phyloP scores from a whole-genome alignment of 1,140 invertebrate species.

The Formica selysi region DNA sequence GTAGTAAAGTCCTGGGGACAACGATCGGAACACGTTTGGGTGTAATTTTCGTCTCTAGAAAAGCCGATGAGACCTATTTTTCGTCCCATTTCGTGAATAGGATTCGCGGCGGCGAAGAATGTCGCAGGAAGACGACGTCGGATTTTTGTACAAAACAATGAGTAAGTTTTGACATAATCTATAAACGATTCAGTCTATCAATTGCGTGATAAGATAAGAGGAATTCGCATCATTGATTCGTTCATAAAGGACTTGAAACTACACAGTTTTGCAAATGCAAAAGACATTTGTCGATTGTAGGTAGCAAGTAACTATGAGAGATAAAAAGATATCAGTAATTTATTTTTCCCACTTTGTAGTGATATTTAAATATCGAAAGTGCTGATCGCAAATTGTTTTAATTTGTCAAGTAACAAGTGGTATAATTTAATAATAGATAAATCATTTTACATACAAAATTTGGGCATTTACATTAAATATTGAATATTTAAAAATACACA shows the following conservation, averaged over 20 bases:
- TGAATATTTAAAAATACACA: not conserved
- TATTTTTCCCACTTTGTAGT: not conserved
- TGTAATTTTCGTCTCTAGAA: not conserved
- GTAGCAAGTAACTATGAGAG: not conserved
- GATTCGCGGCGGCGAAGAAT: conserved; percentile 68
- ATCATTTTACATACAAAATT: not conserved
- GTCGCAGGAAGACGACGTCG: conserved; percentile 86
- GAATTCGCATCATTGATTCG: too few relatives aligned
- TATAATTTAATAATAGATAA: not conserved
- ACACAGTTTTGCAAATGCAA: not conserved
- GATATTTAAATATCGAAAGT: not conserved
- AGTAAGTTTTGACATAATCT: conserved; percentile 78
- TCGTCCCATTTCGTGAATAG: not conserved
- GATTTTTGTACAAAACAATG: conserved; percentile 86
- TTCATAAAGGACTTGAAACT: not conserved
- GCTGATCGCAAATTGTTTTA: not conserved
- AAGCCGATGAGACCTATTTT: not conserved
- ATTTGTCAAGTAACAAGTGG: not conserved
- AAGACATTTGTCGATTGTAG: not conserved
- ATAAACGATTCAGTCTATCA: not conserved
- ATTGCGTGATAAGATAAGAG: not conserved
- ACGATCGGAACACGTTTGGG: not conserved
- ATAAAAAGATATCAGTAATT: not conserved
- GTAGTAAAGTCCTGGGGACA: not conserved
- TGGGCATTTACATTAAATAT: conserved; percentile 5